These are phyloP conservation scores for Saxicola maurus DNA, from an alignment of 2,797 vertebrate species.

Conservation along the genomic window DNA sequence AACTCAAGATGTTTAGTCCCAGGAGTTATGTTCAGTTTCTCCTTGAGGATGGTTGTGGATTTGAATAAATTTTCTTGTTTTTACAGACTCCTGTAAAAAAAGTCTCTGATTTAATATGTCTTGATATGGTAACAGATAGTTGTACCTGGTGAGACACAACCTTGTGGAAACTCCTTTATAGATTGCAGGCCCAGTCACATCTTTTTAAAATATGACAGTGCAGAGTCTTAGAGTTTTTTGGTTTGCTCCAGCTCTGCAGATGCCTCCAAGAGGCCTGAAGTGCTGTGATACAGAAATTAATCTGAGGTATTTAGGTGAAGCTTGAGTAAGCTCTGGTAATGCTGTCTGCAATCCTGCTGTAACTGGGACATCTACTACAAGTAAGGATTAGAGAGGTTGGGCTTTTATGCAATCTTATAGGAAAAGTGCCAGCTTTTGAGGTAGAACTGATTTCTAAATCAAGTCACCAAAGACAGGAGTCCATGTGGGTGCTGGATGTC, in stretches of 20 bases:
- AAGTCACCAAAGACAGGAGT: not conserved
- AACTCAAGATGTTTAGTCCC: not conserved
- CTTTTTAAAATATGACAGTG: not conserved
- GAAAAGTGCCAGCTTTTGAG: not conserved
- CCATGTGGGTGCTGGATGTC: not conserved
- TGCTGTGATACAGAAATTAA: not conserved
- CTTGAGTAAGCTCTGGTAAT: not conserved
- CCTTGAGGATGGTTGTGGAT: not conserved
- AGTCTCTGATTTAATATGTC: not conserved
- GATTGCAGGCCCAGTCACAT: not conserved
- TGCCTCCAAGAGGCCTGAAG: not conserved
- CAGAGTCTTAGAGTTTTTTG: fast-evolving
- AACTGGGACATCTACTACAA: not conserved
- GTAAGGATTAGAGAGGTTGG: not conserved
- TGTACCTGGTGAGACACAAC: not conserved
- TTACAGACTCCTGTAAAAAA: not conserved
- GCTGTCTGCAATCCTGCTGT: not conserved
- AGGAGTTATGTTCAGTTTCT: not conserved
- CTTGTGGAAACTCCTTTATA: not conserved
- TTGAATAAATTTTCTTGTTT: not conserved
- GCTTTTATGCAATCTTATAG: not conserved
- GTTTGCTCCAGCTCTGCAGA: not conserved
- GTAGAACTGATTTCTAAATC: not conserved
- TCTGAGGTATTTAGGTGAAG: not conserved
- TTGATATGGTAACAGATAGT: not conserved